Base-by-base conservation (phyloP, 2,888 invertebrate species). In the Eristalis pertinax region DNA sequence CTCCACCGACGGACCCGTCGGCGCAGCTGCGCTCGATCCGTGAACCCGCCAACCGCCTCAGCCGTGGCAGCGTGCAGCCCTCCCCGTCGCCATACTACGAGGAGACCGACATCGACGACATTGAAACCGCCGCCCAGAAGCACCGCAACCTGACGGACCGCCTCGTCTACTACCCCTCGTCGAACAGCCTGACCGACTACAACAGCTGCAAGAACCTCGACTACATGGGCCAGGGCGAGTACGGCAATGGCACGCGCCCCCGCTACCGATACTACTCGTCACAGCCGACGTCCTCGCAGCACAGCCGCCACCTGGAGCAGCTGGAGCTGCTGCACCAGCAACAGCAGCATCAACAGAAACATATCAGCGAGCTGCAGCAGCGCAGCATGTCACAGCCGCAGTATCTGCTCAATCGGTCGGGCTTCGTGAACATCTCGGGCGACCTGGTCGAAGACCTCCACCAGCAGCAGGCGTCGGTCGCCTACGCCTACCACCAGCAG, bases 151-250 rank as follows among this genome's bases (percentile, higher is more conserved):
- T 97, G 29, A 97, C 96, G 0, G 97, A 97, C 91, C 96, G 97
- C 15, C 93, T 97, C 8, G 96, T 96, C 0, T 97, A 97, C 90
- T 97, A 97, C 92, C 97, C 97, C 1, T 91, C 95, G 93, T 93
- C 93, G 90, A 91, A 94, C 93, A 94, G 88, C 92, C 94, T 92
- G 89, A 92, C 90, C 89, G 94, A 93, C 89, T 92, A 92, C 67
- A 92, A 91, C 29, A 92, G 91, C 64, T 91, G 90, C 69, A 90
- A 90, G 58, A 92, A 91, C 75, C 84, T 91, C 91, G 94, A 92
- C 77, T 91, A 90, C 67, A 88, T 91, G 64, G 90, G 89, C 1
- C 85, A 88, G 13, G 74, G 69, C 8, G 88, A 89, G 0, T 78
- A 89, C 15, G 84, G 83, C 0, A 68, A 72, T 1, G 78, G 79